Base-by-base conservation (phyloP, 2,113 vertebrate genomes). In the Neogobius melanostomus region DNA sequence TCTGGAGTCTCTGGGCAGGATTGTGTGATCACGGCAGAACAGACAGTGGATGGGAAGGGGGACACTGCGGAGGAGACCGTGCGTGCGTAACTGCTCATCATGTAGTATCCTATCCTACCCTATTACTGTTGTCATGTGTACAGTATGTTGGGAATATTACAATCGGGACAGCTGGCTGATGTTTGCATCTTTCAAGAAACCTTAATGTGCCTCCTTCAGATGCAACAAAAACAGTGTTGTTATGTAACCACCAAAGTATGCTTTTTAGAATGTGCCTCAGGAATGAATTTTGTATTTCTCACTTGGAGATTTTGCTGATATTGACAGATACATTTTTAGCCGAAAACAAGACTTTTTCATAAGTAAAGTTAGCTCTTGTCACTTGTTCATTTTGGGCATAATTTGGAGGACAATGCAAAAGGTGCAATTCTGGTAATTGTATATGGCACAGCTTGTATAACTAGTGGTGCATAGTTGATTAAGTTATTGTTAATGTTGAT, bases 11-110 rank as follows among this genome's bases (percentile, higher is more conserved):
- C 56, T 71, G n/a, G 70, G 75, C 68, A 76, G 50, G 60, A 17
- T 45, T 67, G 42, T 65, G 76, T 8, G 49, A 48, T 48, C 64
- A 69, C 11, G 17, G 67, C 42, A 60, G 57, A 71, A 36, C 9
- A 64, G 79, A 68, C 64, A 67, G 70, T n/a, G 61, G 17, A 36
- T 28, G 61, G 14, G 52, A 11, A 52, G 50, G 56, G 42, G 69
- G 54, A 49, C 50, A 65, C 56, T 77, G 83, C 77, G 70, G 76
- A 68, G 75, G 68, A 75, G 56, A 7, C 43, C 14, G 44, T 65
- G 75, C 54, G 52, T 66, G 57, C 72, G 15, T 21, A 66, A 52
- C 14, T 66, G 57, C 63, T 47, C 51, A n/a, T 52, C 16, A 2
- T 56, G 6, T 71, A 14, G 56, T 45, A 67, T 62, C 61, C 12